These are phyloP conservation scores for Aphidoletes aphidimyza DNA, from an alignment of 2,888 invertebrate genomes.

Conservation along the genomic window DNA sequence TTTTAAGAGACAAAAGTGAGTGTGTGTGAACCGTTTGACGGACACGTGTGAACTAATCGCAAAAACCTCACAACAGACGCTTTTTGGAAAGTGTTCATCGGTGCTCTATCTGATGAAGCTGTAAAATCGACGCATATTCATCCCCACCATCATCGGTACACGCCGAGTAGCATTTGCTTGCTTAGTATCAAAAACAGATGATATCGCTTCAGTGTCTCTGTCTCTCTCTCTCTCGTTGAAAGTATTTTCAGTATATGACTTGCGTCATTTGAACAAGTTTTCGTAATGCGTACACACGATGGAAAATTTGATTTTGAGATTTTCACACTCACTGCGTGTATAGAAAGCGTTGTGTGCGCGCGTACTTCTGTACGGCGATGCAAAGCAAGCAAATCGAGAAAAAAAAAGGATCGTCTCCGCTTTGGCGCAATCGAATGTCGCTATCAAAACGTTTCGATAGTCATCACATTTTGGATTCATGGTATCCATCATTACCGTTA, in stretches of 20 bases:
- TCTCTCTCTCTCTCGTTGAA: no score
- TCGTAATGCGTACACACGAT: no score
- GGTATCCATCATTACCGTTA: slow-evolving; percentile 2
- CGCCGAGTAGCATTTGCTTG: background rate
- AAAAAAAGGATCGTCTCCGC: background rate
- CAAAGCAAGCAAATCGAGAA: background rate
- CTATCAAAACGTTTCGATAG: background rate
- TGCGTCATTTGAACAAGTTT: no score
- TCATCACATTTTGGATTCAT: background rate
- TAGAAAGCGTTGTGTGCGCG: no score
- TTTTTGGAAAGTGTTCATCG: slow-evolving; percentile 30
- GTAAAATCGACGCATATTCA: slow-evolving; percentile 1
- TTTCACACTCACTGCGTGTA: no score
- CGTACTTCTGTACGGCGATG: no score
- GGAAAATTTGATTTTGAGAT: no score
- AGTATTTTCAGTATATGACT: no score
- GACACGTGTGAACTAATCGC: background rate
- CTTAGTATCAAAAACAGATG: background rate
- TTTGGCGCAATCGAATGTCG: background rate
- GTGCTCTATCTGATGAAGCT: background rate
- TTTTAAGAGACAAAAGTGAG: no score
- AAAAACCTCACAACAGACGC: slow-evolving; percentile 26
- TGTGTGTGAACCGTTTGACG: background rate
- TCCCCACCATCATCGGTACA: slow-evolving; percentile 14
- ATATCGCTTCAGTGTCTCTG: background rate